Evolutionary conservation across 2,113 vertebrate species (phyloP), one percentile per base, ranked within the genome.

Genomic region (Danio rerio): DNA sequence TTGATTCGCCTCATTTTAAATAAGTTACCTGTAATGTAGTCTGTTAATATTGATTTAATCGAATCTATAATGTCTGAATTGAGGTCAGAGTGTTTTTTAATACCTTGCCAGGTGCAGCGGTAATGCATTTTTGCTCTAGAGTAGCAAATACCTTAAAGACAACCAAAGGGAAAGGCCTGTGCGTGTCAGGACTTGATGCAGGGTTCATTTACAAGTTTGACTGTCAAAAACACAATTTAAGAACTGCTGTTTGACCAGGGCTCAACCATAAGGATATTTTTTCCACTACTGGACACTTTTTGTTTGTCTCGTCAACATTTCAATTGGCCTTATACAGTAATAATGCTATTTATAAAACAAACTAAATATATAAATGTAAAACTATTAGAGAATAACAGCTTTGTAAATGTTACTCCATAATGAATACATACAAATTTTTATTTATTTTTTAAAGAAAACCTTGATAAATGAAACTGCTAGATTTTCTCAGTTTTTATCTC

Each of bases 181-280:
- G 59, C 82, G 15, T 75, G 86, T 87, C 78, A 69, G 72, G 83
- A 87, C 84, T 88, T 62, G 83, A 84, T 59, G 83, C 89, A 87
- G 83, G 87, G 85, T 86, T 89, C 87, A 83, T 72, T 74, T 72
- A 62, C 47, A 31, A 56, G 12, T 80, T 55, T n/a, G 12, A 61
- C 53, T 84, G 62, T 75, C 15, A 58, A 76, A 76, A 47, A 66
- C 7, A 0, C 6, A 9, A 31, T 21, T 13, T 55, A 49, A 81
- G 52, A 59, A 81, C 58, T 11, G 0, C n/a, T 16, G 5, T 71
- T 13, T 45, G 7, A 11, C 1, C 4, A 31, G 11, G 42, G 20
- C 52, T 77, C 42, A 61, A 15, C 40, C 45, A n/a, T 13, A 45
- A 62, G 49, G 40, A 42, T 49, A 0, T 75, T 11, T 72, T 58